phyloP scores from a whole-genome alignment of 2,797 vertebrate genomes.

The Tamandua tetradactyla region DNA sequence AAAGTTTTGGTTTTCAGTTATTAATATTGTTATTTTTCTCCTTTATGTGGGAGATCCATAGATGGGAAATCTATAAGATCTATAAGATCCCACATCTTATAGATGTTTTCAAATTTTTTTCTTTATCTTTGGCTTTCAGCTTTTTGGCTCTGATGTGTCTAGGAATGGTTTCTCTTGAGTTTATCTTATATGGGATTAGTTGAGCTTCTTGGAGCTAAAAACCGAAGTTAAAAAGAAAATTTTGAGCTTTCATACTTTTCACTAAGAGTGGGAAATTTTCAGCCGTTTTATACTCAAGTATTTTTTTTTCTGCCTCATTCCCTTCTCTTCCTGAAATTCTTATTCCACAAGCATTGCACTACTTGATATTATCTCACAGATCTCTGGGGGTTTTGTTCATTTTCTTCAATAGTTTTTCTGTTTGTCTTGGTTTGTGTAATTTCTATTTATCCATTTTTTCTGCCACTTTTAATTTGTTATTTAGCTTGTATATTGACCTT shows the following conservation, averaged over 20 bases:
- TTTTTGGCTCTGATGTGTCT: too few species aligned
- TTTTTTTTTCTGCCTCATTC: neutral
- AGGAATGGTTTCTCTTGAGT: slow-evolving; percentile 26
- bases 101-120: too few species aligned
- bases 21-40: neutral
- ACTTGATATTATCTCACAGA: neutral
- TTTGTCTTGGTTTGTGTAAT: neutral
- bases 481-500: neutral
- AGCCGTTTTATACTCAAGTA: too few species aligned
- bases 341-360: neutral
- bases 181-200: neutral
- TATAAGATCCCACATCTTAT: too few species aligned
- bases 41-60: too few species aligned
- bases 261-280: neutral
- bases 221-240: too few species aligned
- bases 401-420: neutral
- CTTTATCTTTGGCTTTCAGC: too few species aligned
- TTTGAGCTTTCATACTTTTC: neutral
- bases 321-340: neutral
- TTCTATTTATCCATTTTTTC: neutral
- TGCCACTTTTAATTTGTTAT: too few species aligned
- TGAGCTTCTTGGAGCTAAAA: neutral
- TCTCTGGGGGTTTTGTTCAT: neutral
- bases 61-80: too few species aligned
- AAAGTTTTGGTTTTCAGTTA: neutral